Base-by-base conservation (phyloP, 2,888 invertebrate genomes). In the Portevinia maculata region DNA sequence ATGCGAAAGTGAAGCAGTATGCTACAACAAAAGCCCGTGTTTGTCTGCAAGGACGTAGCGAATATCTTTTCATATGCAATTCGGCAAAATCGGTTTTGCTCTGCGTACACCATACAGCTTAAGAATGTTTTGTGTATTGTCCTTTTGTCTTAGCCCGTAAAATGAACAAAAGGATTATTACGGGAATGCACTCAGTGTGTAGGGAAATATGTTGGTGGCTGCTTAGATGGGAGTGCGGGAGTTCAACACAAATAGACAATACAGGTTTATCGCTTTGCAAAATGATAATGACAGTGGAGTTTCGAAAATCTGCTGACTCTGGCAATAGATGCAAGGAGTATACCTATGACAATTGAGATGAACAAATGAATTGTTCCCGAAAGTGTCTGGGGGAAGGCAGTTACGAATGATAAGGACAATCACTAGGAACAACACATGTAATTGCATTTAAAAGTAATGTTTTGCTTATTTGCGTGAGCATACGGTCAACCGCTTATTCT, bases 101-200 rank as follows among this genome's bases (percentile, higher is more conserved):
- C 48, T 28, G 39, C 62, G 57, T 59, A 69, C 48, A 60, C 5
- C 64, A 59, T 71, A 60, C 65, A 78, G 83, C 76, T 83, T 83
- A 83, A 73, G 75, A 64, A 30, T 50, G 37, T 41, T 44, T 48
- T 17, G 39, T 67, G 65, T 65, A 79, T 81, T 81, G 75, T 76
- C 60, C 71, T 52, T 50, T 83, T 83, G 83, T 83, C 83, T 83
- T 83, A 78, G 71, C 53, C 71, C 55, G 57, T 67, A 67, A 73
- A 76, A 78, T 67, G 78, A 83, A 83, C 83, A 83, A 83, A 83
- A 83, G 83, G 83, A 62, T 83, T 78, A 76, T 78, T 71, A 73
- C 60, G 83, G 78, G 78, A 83, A 73, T 83, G 83, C 78, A 83
- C 34, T 62, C 67, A 64, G 50, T 48, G 50, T 57, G 34, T 34